phyloP scores from a whole-genome alignment of 1,140 invertebrate species.

The Rhagoletis zephyria region DNA sequence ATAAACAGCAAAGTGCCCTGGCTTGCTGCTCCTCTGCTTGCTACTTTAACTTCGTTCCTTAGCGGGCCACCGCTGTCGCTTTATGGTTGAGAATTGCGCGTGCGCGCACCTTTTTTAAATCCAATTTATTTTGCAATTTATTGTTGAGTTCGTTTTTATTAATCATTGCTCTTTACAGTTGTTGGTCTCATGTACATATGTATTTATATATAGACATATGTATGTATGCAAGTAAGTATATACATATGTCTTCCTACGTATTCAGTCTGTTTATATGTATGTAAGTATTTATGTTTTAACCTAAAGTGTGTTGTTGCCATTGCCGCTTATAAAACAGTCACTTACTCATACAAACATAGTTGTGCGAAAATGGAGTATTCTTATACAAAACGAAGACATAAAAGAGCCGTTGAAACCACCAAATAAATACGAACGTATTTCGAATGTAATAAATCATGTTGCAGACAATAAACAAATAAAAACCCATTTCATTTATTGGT shows the following conservation, averaged over 20 bases:
- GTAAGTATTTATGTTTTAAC: neutral
- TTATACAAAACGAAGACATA: neutral
- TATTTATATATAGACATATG: neutral
- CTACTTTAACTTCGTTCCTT: neutral
- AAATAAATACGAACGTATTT: conserved; percentile 26
- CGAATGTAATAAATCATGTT: conserved; percentile 40
- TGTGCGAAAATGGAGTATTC: conserved; percentile 10
- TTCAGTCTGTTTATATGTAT: neutral
- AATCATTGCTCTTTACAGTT: neutral
- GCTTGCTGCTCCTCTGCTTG: neutral
- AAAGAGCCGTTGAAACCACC: neutral
- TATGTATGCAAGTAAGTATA: too few relatives aligned
- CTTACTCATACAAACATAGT: neutral
- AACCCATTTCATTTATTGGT: conserved; percentile 46
- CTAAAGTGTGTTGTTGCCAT: neutral
- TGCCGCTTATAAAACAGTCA: neutral
- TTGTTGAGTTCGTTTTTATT: conserved; percentile 7
- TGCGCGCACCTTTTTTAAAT: conserved; percentile 41
- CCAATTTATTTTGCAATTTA: conserved; percentile 48
- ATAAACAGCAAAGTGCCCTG: neutral
- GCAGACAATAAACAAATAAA: conserved; percentile 52
- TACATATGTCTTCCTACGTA: too few relatives aligned
- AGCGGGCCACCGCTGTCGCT: conserved; percentile 20
- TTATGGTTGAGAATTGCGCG: conserved; percentile 1
- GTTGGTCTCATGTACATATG: neutral